These are phyloP conservation scores for Crenichthys baileyi DNA, from an alignment of 2,797 vertebrate genomes.

Conservation along the genomic window DNA sequence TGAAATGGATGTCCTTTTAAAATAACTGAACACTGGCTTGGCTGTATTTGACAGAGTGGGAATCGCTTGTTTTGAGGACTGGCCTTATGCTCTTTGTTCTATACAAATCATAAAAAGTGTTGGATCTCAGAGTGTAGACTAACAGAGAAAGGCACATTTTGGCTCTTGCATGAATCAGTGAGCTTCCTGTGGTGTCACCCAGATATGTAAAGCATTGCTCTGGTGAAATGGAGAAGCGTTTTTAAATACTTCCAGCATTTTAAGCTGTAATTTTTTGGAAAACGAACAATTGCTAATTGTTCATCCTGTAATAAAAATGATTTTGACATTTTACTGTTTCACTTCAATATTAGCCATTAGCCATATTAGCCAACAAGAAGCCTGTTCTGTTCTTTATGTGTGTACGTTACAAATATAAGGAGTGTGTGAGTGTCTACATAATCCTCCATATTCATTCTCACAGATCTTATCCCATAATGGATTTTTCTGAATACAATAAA, in stretches of 20 bases:
- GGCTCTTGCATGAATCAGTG: slow-evolving; percentile 15
- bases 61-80: slow-evolving; percentile 55
- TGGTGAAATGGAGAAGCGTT: slow-evolving; percentile 40
- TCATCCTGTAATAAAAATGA: not conserved
- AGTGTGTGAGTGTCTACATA: not conserved
- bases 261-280: slow-evolving; percentile 11
- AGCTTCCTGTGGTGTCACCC: slow-evolving; percentile 43
- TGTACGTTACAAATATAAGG: not conserved
- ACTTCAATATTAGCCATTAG: not conserved
- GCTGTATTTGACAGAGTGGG: slow-evolving; percentile 64
- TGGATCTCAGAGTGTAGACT: slow-evolving; percentile 69
- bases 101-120: slow-evolving; percentile 50
- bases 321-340: not conserved
- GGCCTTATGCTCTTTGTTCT: slow-evolving; percentile 58
- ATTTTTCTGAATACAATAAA: slow-evolving; percentile 49
- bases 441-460: slow-evolving; percentile 22
- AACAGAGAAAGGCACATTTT: slow-evolving; percentile 18
- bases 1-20: slow-evolving; percentile 26
- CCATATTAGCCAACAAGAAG: not conserved
- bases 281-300: not conserved
- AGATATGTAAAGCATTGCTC: slow-evolving; percentile 54
- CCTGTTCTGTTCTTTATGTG: not conserved
- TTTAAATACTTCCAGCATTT: slow-evolving; percentile 30
- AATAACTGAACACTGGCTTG: slow-evolving; percentile 65
- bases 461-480: slow-evolving; percentile 48